Percentiles rank a stretch among this genome's conserved stretches.
Conservation (phyloP, 2,888 invertebrate genomes). For the Cylindroiulus punctatus region DNA sequence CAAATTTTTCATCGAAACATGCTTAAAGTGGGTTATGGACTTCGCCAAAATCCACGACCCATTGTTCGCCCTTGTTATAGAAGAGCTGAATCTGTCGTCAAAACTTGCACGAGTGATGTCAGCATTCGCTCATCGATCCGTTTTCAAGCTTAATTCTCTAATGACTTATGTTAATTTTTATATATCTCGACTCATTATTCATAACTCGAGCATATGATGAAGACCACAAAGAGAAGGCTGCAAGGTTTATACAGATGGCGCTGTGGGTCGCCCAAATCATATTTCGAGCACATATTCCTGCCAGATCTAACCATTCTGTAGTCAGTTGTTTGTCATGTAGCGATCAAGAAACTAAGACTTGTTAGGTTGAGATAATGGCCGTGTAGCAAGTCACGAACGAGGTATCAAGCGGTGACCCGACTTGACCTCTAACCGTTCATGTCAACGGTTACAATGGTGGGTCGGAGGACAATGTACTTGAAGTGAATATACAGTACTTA, state of each 20-base stretch:
- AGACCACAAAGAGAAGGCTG: background rate
- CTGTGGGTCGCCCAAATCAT: no score
- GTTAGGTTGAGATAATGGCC: no score
- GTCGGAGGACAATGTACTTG: no score
- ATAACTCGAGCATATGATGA: background rate
- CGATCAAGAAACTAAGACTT: no score
- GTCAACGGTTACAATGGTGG: no score
- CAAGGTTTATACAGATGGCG: background rate
- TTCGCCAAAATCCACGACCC: background rate
- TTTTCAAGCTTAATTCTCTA: background rate
- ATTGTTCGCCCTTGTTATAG: background rate
- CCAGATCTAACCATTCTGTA: no score
- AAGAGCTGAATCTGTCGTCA: background rate
- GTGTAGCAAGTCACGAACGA: no score
- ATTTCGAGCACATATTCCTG: no score
- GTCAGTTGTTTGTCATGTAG: no score
- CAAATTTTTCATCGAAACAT: background rate
- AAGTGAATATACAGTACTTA: no score
- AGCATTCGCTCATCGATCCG: constrained; percentile 8
- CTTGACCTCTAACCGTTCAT: no score
- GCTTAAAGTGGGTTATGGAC: background rate
- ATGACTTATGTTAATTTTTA: background rate
- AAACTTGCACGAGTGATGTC: background rate
- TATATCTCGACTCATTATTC: background rate
- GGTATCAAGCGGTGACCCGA: no score